Conservation (phyloP, 2,113 vertebrate species). For the Stegastes partitus region DNA sequence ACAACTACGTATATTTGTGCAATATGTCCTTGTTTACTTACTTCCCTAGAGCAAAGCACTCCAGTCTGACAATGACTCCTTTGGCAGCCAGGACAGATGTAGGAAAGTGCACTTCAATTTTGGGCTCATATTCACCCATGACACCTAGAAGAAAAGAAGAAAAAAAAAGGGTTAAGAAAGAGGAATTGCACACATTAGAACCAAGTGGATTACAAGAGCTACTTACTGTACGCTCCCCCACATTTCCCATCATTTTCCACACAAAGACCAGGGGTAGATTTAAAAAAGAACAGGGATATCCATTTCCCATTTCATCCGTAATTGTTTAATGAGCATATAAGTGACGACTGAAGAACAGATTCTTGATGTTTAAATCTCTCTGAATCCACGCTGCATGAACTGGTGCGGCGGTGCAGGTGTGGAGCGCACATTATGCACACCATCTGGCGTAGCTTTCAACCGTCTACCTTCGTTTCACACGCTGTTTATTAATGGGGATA, state of each 20-base stretch:
- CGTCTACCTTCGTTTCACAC: slow-evolving; percentile 28
- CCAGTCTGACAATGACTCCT: slow-evolving; percentile 93
- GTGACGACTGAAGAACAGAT: slow-evolving; percentile 18
- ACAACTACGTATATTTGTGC: slow-evolving; percentile 42
- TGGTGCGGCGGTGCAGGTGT: slow-evolving; percentile 33
- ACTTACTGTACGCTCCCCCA: not conserved
- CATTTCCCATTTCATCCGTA: not conserved
- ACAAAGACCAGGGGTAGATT: slow-evolving; percentile 7
- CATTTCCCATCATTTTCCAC: slow-evolving; percentile 22
- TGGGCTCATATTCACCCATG: slow-evolving; percentile 99
- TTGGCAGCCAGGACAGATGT: slow-evolving; percentile 91
- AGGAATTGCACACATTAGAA: slow-evolving; percentile 58
- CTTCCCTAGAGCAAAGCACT: slow-evolving; percentile 98
- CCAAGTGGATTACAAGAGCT: slow-evolving; percentile 24
- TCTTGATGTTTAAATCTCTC: slow-evolving; percentile 12
- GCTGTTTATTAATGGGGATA: slow-evolving; percentile 4
- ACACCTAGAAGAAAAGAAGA: too few relatives aligned
- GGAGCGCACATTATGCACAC: slow-evolving; percentile 52
- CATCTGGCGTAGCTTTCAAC: slow-evolving; percentile 45
- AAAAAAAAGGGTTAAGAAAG: slow-evolving; percentile 77
- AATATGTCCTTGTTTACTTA: slow-evolving; percentile 85
- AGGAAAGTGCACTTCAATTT: slow-evolving; percentile 98
- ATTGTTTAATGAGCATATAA: slow-evolving; percentile 8
- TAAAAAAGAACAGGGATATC: slow-evolving; percentile 6
- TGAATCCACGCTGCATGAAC: slow-evolving; percentile 36